These are phyloP conservation scores for Cryptocephalus moraei DNA, from an alignment of 2,888 invertebrate genomes.

Conservation along the genomic window DNA sequence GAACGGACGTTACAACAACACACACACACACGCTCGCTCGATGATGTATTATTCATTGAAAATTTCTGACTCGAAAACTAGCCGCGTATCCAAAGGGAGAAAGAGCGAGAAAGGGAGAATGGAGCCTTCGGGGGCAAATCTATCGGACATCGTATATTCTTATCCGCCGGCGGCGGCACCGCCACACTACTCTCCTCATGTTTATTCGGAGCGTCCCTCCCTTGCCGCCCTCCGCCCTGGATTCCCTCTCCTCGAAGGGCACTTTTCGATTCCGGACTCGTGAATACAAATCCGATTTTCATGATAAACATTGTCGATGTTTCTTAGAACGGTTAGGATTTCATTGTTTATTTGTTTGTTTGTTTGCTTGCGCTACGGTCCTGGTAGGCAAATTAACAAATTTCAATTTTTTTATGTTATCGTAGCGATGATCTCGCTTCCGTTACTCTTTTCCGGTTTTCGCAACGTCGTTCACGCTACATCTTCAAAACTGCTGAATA, in stretches of 20 bases:
- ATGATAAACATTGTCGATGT: slow-evolving; percentile 10
- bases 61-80: slow-evolving; percentile 3
- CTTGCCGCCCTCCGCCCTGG: too few species aligned
- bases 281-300: slow-evolving; percentile 25
- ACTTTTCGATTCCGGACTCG: slow-evolving; percentile 21
- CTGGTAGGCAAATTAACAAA: too few species aligned
- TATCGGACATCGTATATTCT: slow-evolving; percentile 21
- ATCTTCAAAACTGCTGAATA: too few species aligned
- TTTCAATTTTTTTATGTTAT: too few species aligned
- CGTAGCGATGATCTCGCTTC: too few species aligned
- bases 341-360: not conserved
- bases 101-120: slow-evolving; percentile 10
- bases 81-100: slow-evolving; percentile 6
- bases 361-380: not conserved
- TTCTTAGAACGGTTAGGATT: not conserved
- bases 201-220: slow-evolving; percentile 24
- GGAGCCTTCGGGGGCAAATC: slow-evolving; percentile 18
- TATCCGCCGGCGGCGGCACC: slow-evolving; percentile 16
- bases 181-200: slow-evolving; percentile 18
- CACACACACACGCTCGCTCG: not conserved
- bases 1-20: slow-evolving; percentile 25
- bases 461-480: too few species aligned
- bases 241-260: slow-evolving; percentile 12
- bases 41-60: slow-evolving; percentile 30
- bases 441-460: too few species aligned